These are phyloP conservation scores for Albula glossodonta DNA, from an alignment of 2,113 vertebrate genomes.

Conservation along the genomic window DNA sequence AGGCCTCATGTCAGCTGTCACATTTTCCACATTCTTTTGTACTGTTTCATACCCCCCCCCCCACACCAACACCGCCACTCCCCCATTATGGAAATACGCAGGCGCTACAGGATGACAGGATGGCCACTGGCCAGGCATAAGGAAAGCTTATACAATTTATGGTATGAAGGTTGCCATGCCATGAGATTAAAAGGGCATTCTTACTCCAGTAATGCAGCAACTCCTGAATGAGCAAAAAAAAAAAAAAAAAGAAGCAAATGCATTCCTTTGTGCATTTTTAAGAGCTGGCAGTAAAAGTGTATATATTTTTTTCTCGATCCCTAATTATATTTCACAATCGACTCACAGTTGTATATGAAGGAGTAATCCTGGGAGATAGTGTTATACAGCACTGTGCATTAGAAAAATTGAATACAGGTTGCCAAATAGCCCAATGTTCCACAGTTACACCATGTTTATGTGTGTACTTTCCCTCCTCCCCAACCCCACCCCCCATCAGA, in stretches of 20 bases:
- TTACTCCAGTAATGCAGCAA: not conserved
- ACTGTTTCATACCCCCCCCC: not conserved
- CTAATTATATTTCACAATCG: slow-evolving; percentile 21
- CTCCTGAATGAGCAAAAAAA: not conserved
- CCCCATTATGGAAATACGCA: not conserved
- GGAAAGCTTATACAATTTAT: not conserved
- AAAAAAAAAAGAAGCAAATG: not conserved
- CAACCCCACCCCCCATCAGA: not conserved
- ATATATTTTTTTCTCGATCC: not conserved
- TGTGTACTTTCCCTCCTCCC: not conserved
- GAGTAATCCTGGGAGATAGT: slow-evolving; percentile 44
- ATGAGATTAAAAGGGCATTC: not conserved
- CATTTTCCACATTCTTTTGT: slow-evolving; percentile 52
- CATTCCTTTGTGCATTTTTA: not conserved
- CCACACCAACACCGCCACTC: no score
- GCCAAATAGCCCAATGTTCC: not conserved
- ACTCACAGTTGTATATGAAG: slow-evolving; percentile 36
- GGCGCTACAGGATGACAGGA: not conserved
- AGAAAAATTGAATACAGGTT: not conserved
- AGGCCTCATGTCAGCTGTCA: slow-evolving; percentile 59
- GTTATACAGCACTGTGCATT: not conserved
- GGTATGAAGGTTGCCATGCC: not conserved
- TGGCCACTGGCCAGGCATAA: not conserved
- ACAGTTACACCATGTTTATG: not conserved
- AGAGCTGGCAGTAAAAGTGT: not conserved